These are phyloP conservation scores for Pandemis corylana DNA, from an alignment of 2,888 invertebrate genomes.

Conservation along the genomic window DNA sequence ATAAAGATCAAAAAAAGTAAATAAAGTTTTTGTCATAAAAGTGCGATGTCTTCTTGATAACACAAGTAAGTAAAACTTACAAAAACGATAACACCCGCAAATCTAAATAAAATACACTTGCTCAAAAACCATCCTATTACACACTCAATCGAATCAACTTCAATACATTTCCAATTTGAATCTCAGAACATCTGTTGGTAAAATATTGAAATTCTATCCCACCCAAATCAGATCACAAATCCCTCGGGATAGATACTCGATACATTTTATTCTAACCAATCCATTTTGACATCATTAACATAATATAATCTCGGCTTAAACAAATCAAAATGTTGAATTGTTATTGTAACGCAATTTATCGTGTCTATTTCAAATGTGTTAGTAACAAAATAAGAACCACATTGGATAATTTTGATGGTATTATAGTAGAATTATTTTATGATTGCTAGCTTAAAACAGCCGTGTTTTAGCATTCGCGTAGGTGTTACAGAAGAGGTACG, in stretches of 20 bases:
- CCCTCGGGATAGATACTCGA: slow-evolving; percentile 16
- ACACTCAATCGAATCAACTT: slow-evolving; percentile 9
- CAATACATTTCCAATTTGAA: slow-evolving; percentile 11
- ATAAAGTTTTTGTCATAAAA: too few species aligned
- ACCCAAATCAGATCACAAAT: slow-evolving; percentile 20
- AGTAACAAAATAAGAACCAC: neutral
- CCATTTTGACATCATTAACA: slow-evolving; percentile 25
- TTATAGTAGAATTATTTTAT: neutral
- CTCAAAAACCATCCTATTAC: neutral
- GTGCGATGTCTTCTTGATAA: too few species aligned
- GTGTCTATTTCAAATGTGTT: neutral
- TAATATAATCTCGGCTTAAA: slow-evolving; percentile 28
- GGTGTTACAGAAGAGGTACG: too few species aligned
- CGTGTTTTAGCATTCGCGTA: neutral
- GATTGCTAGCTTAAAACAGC: neutral
- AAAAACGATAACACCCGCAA: neutral
- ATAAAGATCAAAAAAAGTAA: too few species aligned
- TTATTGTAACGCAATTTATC: slow-evolving; percentile 22
- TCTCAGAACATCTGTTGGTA: slow-evolving; percentile 16
- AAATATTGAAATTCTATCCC: slow-evolving; percentile 33
- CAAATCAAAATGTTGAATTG: slow-evolving; percentile 21
- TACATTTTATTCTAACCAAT: slow-evolving; percentile 25
- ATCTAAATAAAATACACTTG: neutral
- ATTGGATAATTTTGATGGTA: neutral
- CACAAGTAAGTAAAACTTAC: too few species aligned